Conservation (phyloP, 2,888 invertebrate genomes). For the Quadriops clusia region DNA sequence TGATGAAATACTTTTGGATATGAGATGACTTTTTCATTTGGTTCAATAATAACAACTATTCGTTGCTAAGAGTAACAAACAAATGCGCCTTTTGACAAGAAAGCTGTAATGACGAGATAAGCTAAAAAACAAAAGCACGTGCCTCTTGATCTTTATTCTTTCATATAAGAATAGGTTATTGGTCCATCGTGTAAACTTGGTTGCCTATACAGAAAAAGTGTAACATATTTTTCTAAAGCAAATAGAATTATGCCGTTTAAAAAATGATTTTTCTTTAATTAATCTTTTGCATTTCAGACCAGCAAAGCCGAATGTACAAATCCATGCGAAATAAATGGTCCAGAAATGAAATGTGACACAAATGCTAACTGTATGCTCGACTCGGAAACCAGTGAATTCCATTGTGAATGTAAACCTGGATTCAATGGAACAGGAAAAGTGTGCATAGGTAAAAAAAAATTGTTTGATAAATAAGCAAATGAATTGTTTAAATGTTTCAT, state of each 20-base stretch:
- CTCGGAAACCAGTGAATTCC: conserved; percentile 72
- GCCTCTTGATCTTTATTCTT: too few species aligned
- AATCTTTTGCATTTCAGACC: conserved; percentile 40
- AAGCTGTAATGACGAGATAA: too few species aligned
- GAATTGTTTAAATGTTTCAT: neutral
- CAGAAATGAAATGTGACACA: conserved; percentile 73
- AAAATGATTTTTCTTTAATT: conserved; percentile 3
- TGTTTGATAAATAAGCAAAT: neutral
- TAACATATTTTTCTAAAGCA: neutral
- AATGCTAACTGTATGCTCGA: conserved; percentile 81
- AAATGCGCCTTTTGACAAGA: too few species aligned
- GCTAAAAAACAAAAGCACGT: too few species aligned
- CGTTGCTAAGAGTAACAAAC: too few species aligned
- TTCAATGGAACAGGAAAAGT: conserved; percentile 78
- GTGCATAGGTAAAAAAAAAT: conserved; percentile 47
- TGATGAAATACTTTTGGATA: too few species aligned
- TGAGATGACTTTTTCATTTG: too few species aligned
- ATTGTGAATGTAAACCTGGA: conserved; percentile 87
- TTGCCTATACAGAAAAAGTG: too few species aligned
- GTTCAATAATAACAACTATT: neutral
- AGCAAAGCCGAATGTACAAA: conserved; percentile 77
- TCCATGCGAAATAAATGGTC: conserved; percentile 75
- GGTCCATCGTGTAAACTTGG: too few species aligned
- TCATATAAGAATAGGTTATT: too few species aligned
- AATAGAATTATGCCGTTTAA: conserved; percentile 1